phyloP scores from a whole-genome alignment of 2,113 vertebrate species.

The Chloropsis cyanopogon region DNA sequence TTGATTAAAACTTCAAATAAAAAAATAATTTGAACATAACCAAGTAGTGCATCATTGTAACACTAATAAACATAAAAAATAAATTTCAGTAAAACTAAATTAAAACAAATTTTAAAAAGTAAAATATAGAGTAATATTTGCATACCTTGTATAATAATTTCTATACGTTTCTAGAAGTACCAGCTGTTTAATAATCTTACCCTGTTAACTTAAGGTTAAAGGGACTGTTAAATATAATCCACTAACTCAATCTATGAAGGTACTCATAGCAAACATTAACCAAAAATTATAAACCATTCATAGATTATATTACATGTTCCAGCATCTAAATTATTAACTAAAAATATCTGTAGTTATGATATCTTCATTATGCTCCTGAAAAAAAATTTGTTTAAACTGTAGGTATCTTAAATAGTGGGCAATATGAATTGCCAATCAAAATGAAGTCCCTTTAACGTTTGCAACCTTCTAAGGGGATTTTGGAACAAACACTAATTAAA shows the following conservation, averaged over 20 bases:
- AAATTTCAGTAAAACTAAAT: conserved; percentile 98
- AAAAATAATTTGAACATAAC: conserved; percentile 99
- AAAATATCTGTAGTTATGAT: conserved; percentile 81
- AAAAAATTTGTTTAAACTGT: conserved; percentile 90
- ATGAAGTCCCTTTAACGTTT: conserved; percentile 99
- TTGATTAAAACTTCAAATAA: conserved; percentile 99
- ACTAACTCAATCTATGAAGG: conserved; percentile 90
- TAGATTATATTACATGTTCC: conserved; percentile 83
- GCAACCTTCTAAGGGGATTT: conserved; percentile 88
- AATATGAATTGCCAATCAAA: conserved; percentile 91
- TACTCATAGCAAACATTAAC: conserved; percentile 88
- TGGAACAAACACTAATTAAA: conserved; percentile 86
- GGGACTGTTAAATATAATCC: conserved; percentile 99
- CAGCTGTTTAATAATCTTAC: conserved; percentile 93
- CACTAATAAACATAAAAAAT: conserved; percentile 96
- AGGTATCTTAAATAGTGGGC: conserved; percentile 93
- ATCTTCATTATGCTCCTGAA: conserved; percentile 87
- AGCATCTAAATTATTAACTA: conserved; percentile 92
- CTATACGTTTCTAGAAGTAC: conserved; percentile 89
- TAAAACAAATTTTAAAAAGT: conserved; percentile 91
- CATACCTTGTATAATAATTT: conserved; percentile 95
- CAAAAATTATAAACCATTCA: conserved; percentile 92
- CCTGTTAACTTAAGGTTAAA: conserved; percentile 98
- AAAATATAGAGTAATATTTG: conserved; percentile 94
- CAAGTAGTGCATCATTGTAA: conserved; percentile 93